Conservation (phyloP, 2,888 invertebrate genomes). For the Athalia rosae region DNA sequence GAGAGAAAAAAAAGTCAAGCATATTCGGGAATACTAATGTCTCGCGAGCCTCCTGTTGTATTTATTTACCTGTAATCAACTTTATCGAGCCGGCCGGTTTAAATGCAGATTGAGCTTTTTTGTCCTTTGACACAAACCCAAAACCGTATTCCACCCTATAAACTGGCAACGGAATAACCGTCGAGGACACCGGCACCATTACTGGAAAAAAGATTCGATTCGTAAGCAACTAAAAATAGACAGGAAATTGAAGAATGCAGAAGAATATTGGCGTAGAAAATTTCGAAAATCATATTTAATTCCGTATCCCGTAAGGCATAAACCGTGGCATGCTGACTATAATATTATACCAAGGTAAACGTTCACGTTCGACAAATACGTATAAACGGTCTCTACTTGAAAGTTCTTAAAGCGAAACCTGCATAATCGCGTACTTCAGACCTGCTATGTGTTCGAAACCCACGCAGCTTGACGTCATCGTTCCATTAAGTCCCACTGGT, state of each 20-base stretch:
- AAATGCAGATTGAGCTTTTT: slow-evolving; percentile 63
- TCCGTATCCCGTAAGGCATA: no score
- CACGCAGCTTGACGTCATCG: slow-evolving; percentile 67
- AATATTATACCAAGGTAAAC: not conserved
- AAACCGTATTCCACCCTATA: slow-evolving; percentile 78
- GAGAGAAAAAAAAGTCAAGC: not conserved
- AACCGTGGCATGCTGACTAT: no score
- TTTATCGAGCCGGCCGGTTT: slow-evolving; percentile 66
- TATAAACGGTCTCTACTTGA: not conserved
- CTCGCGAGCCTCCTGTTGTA: not conserved
- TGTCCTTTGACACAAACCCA: slow-evolving; percentile 66
- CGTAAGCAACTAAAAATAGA: not conserved
- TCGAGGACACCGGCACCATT: slow-evolving; percentile 80
- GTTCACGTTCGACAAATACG: not conserved
- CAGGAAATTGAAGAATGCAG: not conserved
- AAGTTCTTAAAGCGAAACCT: slow-evolving; percentile 5
- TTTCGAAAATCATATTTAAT: not conserved
- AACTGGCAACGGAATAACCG: slow-evolving; percentile 79
- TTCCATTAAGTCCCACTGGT: slow-evolving; percentile 57
- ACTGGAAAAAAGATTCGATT: slow-evolving; percentile 70
- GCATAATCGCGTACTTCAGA: slow-evolving; percentile 32
- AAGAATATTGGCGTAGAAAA: not conserved
- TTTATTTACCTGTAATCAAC: slow-evolving; percentile 65
- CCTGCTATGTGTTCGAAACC: slow-evolving; percentile 64
- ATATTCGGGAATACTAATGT: not conserved